Conservation (phyloP, 2,888 invertebrate genomes). For the Listrodromus nycthemerus region DNA sequence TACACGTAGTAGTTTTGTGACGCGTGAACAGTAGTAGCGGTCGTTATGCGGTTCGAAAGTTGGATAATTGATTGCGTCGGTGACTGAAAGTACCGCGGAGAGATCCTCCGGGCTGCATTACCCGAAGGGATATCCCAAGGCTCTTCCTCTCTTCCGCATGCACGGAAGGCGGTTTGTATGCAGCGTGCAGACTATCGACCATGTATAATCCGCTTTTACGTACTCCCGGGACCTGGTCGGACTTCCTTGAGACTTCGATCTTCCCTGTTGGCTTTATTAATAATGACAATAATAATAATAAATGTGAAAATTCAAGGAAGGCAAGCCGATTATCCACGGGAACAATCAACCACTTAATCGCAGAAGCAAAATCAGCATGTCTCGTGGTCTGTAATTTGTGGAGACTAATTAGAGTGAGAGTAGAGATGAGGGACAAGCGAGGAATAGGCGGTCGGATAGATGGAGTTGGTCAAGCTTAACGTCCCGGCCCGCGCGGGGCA, state of each 20-base stretch:
- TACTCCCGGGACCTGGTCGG: not conserved
- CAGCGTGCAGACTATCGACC: not conserved
- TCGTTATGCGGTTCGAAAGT: constrained; percentile 49
- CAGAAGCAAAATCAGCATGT: not conserved
- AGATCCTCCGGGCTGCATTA: constrained; percentile 30
- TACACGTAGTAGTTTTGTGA: not conserved
- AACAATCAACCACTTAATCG: constrained; percentile 11
- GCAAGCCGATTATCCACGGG: not conserved
- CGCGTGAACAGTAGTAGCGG: constrained; percentile 25
- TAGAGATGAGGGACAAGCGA: constrained; percentile 8
- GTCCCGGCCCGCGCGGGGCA: not conserved
- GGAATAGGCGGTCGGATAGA: not conserved
- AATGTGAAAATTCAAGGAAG: not conserved
- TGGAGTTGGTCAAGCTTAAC: constrained; percentile 1
- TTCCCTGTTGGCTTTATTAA: not conserved
- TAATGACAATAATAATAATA: not conserved
- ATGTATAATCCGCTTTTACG: constrained; percentile 4
- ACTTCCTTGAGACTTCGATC: not conserved
- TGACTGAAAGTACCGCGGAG: constrained; percentile 29
- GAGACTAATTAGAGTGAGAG: constrained; percentile 23
- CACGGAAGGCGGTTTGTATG: not conserved
- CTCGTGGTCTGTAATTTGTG: constrained; percentile 21
- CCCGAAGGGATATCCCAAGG: constrained; percentile 26
- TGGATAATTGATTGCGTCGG: constrained; percentile 59
- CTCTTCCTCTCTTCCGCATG: constrained; percentile 5